Percentiles rank a stretch among this genome's conserved stretches.
These are phyloP conservation scores for Drosophila suboccidentalis DNA, from an alignment of 2,888 invertebrate species.

Conservation along the genomic window DNA sequence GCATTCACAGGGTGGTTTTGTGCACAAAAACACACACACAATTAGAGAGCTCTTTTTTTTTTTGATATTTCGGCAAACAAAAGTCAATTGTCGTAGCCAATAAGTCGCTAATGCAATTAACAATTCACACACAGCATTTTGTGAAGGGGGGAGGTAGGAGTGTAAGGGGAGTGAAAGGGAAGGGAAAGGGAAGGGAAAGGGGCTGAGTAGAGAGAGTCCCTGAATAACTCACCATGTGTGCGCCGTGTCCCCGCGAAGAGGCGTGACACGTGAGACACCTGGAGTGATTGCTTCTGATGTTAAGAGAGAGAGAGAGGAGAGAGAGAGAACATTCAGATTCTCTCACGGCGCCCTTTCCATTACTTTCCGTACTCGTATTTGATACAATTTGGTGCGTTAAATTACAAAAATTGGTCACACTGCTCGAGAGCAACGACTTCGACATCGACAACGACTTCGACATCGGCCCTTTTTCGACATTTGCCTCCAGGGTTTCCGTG, in stretches of 20 bases:
- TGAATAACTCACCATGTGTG: slow-evolving; percentile 76
- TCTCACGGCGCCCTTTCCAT: slow-evolving; percentile 14
- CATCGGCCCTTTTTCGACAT: slow-evolving; percentile 13
- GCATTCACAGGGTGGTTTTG: slow-evolving; percentile 48
- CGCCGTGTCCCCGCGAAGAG: slow-evolving; percentile 53
- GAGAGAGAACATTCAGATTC: not conserved
- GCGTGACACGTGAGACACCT: slow-evolving; percentile 85
- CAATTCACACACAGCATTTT: slow-evolving; percentile 62
- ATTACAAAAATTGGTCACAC: slow-evolving; percentile 83
- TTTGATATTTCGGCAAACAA: slow-evolving; percentile 54
- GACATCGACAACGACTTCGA: slow-evolving; percentile 17
- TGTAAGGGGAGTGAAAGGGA: not conserved
- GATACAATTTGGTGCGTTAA: slow-evolving; percentile 86
- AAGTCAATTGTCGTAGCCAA: slow-evolving; percentile 75
- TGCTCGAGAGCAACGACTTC: slow-evolving; percentile 24
- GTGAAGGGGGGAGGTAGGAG: slow-evolving; percentile 3
- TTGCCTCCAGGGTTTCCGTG: slow-evolving; percentile 56
- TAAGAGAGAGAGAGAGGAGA: too few species aligned
- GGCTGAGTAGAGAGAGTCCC: slow-evolving; percentile 20
- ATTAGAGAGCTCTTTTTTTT: slow-evolving; percentile 50
- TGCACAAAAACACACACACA: slow-evolving; percentile 38
- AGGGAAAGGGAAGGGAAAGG: not conserved
- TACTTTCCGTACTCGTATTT: slow-evolving; percentile 45
- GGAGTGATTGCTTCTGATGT: slow-evolving; percentile 82
- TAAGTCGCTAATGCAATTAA: slow-evolving; percentile 81